Percentiles rank a stretch among this genome's conserved stretches.
Conservation (phyloP, 2,113 vertebrate species). For the Alosa alosa region DNA sequence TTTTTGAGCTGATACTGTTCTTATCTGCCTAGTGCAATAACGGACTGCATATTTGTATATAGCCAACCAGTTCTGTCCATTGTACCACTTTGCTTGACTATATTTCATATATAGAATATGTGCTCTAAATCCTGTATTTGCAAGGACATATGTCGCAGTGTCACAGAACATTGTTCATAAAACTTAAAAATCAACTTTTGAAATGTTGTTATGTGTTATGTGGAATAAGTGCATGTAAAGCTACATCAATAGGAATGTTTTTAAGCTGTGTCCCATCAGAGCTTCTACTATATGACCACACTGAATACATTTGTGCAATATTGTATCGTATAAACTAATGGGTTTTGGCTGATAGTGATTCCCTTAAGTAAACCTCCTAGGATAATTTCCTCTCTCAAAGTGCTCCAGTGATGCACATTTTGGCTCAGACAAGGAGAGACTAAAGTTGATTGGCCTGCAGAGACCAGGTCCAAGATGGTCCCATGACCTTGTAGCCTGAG, state of each 20-base stretch:
- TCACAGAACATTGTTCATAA: background rate
- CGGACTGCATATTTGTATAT: background rate
- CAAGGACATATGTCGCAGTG: background rate
- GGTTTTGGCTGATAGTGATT: background rate
- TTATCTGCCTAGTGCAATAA: background rate
- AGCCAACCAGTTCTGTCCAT: background rate
- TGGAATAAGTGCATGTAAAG: background rate
- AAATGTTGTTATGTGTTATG: no score
- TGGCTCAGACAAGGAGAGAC: background rate
- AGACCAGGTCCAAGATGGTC: constrained; percentile 53
- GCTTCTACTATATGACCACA: background rate
- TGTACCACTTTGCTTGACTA: background rate
- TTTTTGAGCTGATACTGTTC: constrained; percentile 33
- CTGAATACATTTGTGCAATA: background rate
- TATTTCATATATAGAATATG: background rate
- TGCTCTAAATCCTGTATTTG: background rate
- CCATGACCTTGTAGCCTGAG: constrained; percentile 59
- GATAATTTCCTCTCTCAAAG: background rate
- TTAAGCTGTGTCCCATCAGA: background rate
- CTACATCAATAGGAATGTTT: background rate
- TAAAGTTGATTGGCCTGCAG: constrained; percentile 38
- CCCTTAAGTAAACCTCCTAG: background rate
- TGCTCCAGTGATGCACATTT: constrained; percentile 1
- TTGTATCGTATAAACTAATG: background rate
- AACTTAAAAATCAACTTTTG: background rate